phyloP scores from a whole-genome alignment of 2,888 invertebrate species.

The Hermaeophaga mercurialis region DNA sequence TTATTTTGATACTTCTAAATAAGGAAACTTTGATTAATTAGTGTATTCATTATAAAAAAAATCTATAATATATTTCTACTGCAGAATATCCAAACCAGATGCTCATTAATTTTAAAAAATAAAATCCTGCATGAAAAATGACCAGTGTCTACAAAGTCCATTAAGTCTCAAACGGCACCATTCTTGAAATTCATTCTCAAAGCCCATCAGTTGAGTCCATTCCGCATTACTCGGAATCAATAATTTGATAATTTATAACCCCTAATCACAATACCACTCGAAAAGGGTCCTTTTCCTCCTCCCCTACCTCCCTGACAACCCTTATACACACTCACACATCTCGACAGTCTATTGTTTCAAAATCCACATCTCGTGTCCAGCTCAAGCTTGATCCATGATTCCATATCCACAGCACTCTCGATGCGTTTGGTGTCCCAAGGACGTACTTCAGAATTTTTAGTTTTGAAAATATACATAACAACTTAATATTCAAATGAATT shows the following conservation, averaged over 20 bases:
- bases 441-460: too few relatives aligned
- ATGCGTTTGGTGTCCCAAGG: constrained; percentile 16
- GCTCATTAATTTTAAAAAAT: too few relatives aligned
- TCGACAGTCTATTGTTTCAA: constrained; percentile 42
- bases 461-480: too few relatives aligned
- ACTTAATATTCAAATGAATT: too few relatives aligned
- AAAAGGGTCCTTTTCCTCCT: constrained; percentile 27
- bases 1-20: too few relatives aligned
- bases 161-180: constrained; percentile 1
- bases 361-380: constrained; percentile 42
- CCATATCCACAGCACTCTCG: constrained; percentile 31
- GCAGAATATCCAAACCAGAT: too few relatives aligned
- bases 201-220: constrained; percentile 15
- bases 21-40: too few relatives aligned
- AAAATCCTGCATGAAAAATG: background rate
- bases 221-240: constrained; percentile 28
- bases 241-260: constrained; percentile 41
- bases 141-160: constrained; percentile 12
- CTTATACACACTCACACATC: constrained; percentile 26
- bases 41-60: too few relatives aligned
- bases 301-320: constrained; percentile 19
- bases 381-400: constrained; percentile 38
- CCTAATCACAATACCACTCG: constrained; percentile 37
- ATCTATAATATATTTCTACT: too few relatives aligned
- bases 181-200: constrained; percentile 25